A percentile compares a stretch with the other conserved stretches of the same genome.
Conservation (phyloP, 2,888 invertebrate genomes). For the Lymantria dispar region DNA sequence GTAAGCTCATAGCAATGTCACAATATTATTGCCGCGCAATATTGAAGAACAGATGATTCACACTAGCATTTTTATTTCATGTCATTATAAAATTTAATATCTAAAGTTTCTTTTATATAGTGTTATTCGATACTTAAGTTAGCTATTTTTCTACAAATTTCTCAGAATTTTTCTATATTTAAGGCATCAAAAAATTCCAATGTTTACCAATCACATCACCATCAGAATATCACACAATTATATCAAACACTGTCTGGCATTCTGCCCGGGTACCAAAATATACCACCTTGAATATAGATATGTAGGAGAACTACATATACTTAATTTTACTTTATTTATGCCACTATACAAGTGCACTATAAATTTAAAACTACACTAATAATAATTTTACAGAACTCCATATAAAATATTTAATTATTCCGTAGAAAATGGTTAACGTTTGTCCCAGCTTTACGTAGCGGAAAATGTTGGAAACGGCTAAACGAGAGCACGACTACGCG, state of each 20-base stretch:
- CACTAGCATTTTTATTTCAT: conserved; percentile 10
- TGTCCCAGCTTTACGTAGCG: conserved; percentile 12
- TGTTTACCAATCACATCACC: conserved; percentile 45
- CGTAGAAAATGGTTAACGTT: background rate
- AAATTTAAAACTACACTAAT: background rate
- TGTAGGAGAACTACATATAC: conserved; percentile 26
- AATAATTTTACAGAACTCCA: no score
- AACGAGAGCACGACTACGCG: conserved; percentile 20
- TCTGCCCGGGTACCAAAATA: conserved; percentile 70
- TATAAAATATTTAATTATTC: background rate
- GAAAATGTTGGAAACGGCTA: conserved; percentile 2
- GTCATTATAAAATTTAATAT: background rate
- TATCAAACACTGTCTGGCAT: conserved; percentile 54
- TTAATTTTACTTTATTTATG: conserved; percentile 8
- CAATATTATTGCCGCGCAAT: background rate
- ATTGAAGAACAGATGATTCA: conserved; percentile 6
- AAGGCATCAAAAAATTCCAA: conserved; percentile 7
- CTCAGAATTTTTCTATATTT: background rate
- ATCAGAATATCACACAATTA: conserved; percentile 29
- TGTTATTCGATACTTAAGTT: background rate
- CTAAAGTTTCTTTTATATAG: background rate
- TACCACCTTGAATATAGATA: conserved; percentile 53
- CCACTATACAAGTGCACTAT: background rate
- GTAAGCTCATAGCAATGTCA: conserved; percentile 42
- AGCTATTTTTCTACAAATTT: background rate